phyloP scores from a whole-genome alignment of 2,797 vertebrate genomes.

The Pangasius djambal region DNA sequence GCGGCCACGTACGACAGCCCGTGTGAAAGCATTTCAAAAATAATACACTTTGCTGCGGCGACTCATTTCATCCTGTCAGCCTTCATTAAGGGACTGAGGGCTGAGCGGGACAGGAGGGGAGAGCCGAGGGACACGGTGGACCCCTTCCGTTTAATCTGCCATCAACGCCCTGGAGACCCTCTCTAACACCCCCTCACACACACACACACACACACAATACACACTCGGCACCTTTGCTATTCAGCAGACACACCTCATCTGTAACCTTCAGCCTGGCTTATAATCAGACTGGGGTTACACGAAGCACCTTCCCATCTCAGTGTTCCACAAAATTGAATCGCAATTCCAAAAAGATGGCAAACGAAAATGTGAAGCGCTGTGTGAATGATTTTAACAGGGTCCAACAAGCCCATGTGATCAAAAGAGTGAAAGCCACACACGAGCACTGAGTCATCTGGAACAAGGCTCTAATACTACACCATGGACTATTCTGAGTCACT shows the following conservation, averaged over 20 bases:
- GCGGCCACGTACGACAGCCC: conserved; percentile 82
- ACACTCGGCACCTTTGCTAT: conserved; percentile 45
- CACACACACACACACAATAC: conserved; percentile 40
- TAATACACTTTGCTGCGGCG: conserved; percentile 94
- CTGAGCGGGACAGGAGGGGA: conserved; percentile 91
- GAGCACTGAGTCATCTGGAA: background rate
- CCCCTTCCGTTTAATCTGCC: conserved; percentile 99
- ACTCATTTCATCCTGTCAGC: conserved; percentile 98
- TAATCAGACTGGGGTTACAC: conserved; percentile 6
- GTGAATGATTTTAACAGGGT: background rate
- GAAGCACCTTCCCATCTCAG: background rate
- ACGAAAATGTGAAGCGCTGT: background rate
- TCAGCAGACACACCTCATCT: conserved; percentile 39
- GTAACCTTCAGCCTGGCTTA: conserved; percentile 30
- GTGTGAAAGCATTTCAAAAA: conserved; percentile 99
- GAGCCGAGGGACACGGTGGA: conserved; percentile 75
- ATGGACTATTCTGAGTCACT: background rate
- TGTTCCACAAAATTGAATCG: background rate
- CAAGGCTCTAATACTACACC: background rate
- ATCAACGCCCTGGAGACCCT: conserved; percentile 91
- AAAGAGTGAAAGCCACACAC: background rate
- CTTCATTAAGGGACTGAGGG: conserved; percentile 91
- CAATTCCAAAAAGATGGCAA: conserved; percentile 1
- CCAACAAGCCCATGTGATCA: background rate
- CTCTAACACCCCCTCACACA: conserved; percentile 42